Percentiles rank a stretch among this genome's conserved stretches.
Evolutionary conservation across 1,140 invertebrate species (phyloP).

Genomic region (Pentalonia nigronervosa): DNA sequence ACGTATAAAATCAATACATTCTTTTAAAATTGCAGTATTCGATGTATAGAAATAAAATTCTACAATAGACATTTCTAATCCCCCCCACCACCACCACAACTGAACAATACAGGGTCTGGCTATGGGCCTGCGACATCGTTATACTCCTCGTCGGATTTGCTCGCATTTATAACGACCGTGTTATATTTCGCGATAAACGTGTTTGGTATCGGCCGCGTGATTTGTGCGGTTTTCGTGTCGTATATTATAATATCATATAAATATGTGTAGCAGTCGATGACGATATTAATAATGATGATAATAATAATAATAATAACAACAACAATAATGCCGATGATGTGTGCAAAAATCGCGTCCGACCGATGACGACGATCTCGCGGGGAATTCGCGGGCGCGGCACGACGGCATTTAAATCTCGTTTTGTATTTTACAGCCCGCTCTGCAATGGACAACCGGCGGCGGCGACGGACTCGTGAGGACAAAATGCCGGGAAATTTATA

Average conservation of each 20-base stretch:
- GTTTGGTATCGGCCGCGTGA: background rate
- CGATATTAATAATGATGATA: no score
- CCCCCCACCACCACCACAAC: no score
- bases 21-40: background rate
- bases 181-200: background rate
- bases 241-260: background rate
- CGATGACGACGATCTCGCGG: background rate
- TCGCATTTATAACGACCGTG: background rate
- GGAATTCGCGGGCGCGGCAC: background rate
- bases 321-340: no score
- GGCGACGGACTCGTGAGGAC: background rate
- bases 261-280: background rate
- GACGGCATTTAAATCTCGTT: background rate
- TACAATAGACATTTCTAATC: background rate
- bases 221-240: conserved; percentile 10
- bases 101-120: background rate
- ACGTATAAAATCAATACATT: background rate
- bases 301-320: no score
- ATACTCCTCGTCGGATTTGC: background rate
- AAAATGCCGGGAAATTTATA: conserved; percentile 23
- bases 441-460: background rate
- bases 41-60: background rate
- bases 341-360: background rate
- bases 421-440: background rate
- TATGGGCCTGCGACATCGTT: background rate